A percentile compares a stretch with the other conserved stretches of the same genome.
Evolutionary conservation across 2,888 invertebrate genomes (phyloP).

Genomic region (Abscondita cerata): DNA sequence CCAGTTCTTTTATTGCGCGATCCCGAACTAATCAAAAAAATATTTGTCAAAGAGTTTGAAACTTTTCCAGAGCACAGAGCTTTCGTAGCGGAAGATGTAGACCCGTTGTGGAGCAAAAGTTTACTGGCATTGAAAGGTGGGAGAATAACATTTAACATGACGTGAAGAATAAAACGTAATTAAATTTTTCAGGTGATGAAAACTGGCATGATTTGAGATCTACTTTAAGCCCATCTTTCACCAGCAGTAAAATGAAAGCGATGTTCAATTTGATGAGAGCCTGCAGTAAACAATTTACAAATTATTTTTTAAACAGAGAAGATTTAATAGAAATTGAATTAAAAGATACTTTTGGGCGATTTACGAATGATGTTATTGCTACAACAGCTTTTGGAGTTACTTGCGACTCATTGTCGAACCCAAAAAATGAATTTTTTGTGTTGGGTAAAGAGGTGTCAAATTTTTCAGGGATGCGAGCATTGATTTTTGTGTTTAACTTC

Average conservation of each 20-base stretch:
- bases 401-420: slow-evolving; percentile 61
- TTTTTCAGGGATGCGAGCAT: slow-evolving; percentile 51
- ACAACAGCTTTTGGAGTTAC: slow-evolving; percentile 61
- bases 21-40: slow-evolving; percentile 48
- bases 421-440: slow-evolving; percentile 61
- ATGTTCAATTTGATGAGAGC: slow-evolving; percentile 47
- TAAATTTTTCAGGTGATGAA: slow-evolving; percentile 44
- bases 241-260: slow-evolving; percentile 48
- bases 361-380: slow-evolving; percentile 61
- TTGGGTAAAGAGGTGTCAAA: slow-evolving; percentile 59
- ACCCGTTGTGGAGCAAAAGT: slow-evolving; percentile 10
- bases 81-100: slow-evolving; percentile 4
- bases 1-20: slow-evolving; percentile 14
- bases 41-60: slow-evolving; percentile 9
- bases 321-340: slow-evolving; percentile 48
- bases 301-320: slow-evolving; percentile 31
- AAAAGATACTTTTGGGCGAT: slow-evolving; percentile 58
- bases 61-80: neutral
- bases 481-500: too few species aligned
- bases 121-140: slow-evolving; percentile 14
- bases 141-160: slow-evolving; percentile 2
- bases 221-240: slow-evolving; percentile 49
- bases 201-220: slow-evolving; percentile 46
- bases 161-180: neutral
- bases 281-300: slow-evolving; percentile 40